phyloP scores from a whole-genome alignment of 2,113 vertebrate genomes.

The Muntiacus muntjak region DNA sequence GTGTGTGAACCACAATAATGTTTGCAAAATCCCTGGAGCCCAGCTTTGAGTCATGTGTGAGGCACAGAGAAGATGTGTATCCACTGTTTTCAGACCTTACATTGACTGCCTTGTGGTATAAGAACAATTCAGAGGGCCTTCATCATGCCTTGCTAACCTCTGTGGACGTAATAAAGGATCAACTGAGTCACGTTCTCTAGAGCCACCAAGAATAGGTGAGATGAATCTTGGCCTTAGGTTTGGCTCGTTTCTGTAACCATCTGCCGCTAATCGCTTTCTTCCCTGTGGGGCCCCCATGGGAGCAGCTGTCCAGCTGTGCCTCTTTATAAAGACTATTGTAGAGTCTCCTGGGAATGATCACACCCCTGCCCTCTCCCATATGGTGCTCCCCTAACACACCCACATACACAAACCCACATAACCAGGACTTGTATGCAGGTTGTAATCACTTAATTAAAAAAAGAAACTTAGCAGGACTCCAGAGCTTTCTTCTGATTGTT shows the following conservation, averaged over 20 bases:
- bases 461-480: background rate
- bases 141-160: background rate
- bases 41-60: background rate
- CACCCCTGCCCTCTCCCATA: background rate
- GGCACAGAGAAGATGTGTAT: background rate
- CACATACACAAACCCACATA: background rate
- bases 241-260: background rate
- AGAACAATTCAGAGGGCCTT: background rate
- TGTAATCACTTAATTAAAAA: constrained; percentile 33
- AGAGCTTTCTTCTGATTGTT: constrained; percentile 3
- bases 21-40: background rate
- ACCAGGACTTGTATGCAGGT: background rate
- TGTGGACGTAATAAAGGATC: background rate
- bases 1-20: background rate
- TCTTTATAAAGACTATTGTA: background rate
- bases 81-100: background rate
- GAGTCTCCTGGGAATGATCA: background rate
- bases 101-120: background rate
- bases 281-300: background rate
- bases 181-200: background rate
- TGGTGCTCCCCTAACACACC: background rate
- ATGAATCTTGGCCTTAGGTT: background rate
- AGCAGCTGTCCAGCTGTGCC: background rate
- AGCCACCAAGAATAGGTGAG: background rate
- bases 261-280: background rate